phyloP scores from a whole-genome alignment of 2,888 invertebrate genomes.

The Leucophenga montana region DNA sequence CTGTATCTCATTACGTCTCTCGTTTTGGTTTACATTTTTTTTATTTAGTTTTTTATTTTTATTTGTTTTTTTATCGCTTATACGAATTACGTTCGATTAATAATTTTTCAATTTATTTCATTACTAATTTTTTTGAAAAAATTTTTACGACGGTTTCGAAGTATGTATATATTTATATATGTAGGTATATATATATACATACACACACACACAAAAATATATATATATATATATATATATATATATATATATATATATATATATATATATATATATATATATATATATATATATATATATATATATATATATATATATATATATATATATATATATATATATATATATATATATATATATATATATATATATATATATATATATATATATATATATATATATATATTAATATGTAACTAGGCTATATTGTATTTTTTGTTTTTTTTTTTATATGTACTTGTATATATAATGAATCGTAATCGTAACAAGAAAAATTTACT shows the following conservation, averaged over 20 bases:
- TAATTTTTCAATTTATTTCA: slow-evolving; percentile 1
- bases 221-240: slow-evolving; percentile 44
- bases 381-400: slow-evolving; percentile 38
- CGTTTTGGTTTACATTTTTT: too few species aligned
- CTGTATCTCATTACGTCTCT: too few species aligned
- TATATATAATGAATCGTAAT: slow-evolving; percentile 18
- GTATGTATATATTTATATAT: slow-evolving; percentile 46
- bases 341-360: slow-evolving; percentile 45
- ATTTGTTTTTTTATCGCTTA: slow-evolving; percentile 15
- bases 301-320: slow-evolving; percentile 44
- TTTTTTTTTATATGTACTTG: slow-evolving; percentile 16
- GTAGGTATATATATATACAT: slow-evolving; percentile 41
- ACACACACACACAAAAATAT: too few species aligned
- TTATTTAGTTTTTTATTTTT: slow-evolving; percentile 7
- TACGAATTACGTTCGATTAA: slow-evolving; percentile 15
- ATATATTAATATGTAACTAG: slow-evolving; percentile 32
- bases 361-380: slow-evolving; percentile 44
- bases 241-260: slow-evolving; percentile 44
- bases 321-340: slow-evolving; percentile 40
- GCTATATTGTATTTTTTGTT: slow-evolving; percentile 21
- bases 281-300: slow-evolving; percentile 45
- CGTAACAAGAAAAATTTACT: slow-evolving; percentile 16
- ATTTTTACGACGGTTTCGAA: slow-evolving; percentile 57
- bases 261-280: slow-evolving; percentile 41
- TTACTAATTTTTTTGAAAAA: slow-evolving; percentile 26